Evolutionary conservation across 2,888 invertebrate species (phyloP).

Genomic region (Drosophila macrothrix): DNA sequence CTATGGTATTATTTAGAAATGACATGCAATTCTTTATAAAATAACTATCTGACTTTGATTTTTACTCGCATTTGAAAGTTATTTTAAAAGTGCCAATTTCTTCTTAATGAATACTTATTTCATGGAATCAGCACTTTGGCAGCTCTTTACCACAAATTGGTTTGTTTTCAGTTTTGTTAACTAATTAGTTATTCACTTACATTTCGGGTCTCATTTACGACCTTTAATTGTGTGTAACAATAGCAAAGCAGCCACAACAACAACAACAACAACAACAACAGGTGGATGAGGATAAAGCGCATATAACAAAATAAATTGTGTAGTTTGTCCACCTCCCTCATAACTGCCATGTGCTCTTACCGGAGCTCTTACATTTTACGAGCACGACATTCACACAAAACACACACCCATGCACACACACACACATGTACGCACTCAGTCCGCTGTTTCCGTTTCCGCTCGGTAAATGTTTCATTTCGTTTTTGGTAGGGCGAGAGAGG

Average conservation of each 20-base stretch:
- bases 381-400: slow-evolving; percentile 41
- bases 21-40: neutral
- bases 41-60: neutral
- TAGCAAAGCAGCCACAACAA: slow-evolving; percentile 15
- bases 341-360: slow-evolving; percentile 27
- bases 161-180: slow-evolving; percentile 24
- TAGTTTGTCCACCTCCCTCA: slow-evolving; percentile 14
- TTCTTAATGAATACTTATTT: neutral
- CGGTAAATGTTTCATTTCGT: slow-evolving; percentile 78
- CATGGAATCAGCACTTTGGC: neutral
- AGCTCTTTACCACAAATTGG: neutral
- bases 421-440: slow-evolving; percentile 29
- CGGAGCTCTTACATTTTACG: slow-evolving; percentile 63
- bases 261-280: slow-evolving; percentile 46
- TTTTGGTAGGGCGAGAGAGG: slow-evolving; percentile 19
- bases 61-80: neutral
- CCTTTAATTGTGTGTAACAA: slow-evolving; percentile 52
- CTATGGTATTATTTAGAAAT: neutral
- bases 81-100: neutral
- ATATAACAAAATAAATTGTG: slow-evolving; percentile 47
- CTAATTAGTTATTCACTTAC: slow-evolving; percentile 41
- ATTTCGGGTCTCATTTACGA: slow-evolving; percentile 23
- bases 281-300: slow-evolving; percentile 41
- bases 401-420: slow-evolving; percentile 12
- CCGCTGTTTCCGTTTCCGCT: slow-evolving; percentile 74